Percentiles rank a stretch among this genome's conserved stretches.
These are phyloP conservation scores for Triops cancriformis DNA, from an alignment of 1,140 invertebrate species.

Conservation along the genomic window DNA sequence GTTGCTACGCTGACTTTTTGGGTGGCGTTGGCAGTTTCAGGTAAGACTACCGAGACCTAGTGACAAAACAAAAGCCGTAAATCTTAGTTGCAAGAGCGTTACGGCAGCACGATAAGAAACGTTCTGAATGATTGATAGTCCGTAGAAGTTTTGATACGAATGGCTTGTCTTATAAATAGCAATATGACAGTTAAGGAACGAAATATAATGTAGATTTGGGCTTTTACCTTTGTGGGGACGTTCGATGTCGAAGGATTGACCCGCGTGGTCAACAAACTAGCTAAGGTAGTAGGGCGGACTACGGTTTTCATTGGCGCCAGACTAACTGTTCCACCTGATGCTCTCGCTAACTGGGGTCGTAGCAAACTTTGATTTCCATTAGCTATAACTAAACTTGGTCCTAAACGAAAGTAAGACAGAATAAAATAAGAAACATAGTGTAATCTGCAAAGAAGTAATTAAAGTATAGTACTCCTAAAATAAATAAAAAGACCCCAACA, in stretches of 20 bases:
- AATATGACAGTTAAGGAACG: background rate
- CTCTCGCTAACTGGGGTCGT: background rate
- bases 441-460: too few relatives aligned
- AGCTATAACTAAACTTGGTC: background rate
- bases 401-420: background rate
- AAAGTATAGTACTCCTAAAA: too few relatives aligned
- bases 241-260: background rate
- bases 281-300: slow-evolving; percentile 22
- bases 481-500: too few relatives aligned
- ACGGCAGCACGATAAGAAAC: too few relatives aligned
- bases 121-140: too few relatives aligned
- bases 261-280: background rate
- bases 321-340: background rate
- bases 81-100: too few relatives aligned
- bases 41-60: slow-evolving; percentile 12
- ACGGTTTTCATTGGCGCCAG: background rate
- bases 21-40: slow-evolving; percentile 7
- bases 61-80: too few relatives aligned
- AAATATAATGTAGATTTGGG: background rate
- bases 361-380: background rate
- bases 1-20: background rate
- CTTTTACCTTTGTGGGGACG: background rate
- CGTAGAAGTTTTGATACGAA: too few relatives aligned
- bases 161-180: background rate
- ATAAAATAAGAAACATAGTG: background rate